These are phyloP conservation scores for Dryobota labecula DNA, from an alignment of 2,888 invertebrate species.

Conservation along the genomic window DNA sequence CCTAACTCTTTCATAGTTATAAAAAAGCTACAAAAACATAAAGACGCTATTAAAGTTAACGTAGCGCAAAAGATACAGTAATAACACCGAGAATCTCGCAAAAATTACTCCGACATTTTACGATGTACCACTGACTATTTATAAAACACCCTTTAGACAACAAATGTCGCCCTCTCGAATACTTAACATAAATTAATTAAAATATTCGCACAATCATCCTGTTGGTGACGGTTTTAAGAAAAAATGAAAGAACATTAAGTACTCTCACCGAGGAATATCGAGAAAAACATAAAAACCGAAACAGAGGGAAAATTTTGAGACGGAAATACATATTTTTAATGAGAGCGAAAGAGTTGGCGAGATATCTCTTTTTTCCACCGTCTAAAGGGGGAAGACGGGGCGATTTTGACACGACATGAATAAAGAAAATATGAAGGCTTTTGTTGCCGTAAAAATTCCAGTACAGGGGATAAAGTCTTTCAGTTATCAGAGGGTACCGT, in stretches of 20 bases:
- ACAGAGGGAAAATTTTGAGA: conserved; percentile 81
- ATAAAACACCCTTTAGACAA: conserved; percentile 80
- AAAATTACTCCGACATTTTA: conserved; percentile 78
- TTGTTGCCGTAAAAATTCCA: conserved; percentile 90
- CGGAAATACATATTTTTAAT: conserved; percentile 76
- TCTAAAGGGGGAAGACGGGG: conserved; percentile 80
- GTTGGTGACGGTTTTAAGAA: conserved; percentile 82
- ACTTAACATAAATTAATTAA: conserved; percentile 90
- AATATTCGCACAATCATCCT: conserved; percentile 86
- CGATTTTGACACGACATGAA: conserved; percentile 89
- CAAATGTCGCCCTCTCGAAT: conserved; percentile 75
- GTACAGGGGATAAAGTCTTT: conserved; percentile 90
- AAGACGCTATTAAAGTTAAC: conserved; percentile 79
- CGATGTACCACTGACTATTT: conserved; percentile 72
- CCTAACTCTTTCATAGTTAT: conserved; percentile 72
- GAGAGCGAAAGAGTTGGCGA: conserved; percentile 86
- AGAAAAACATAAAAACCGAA: conserved; percentile 87
- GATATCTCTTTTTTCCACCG: conserved; percentile 83
- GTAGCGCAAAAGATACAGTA: conserved; percentile 79
- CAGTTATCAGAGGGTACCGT: conserved; percentile 87
- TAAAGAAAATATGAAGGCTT: conserved; percentile 90
- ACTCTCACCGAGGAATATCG: conserved; percentile 80
- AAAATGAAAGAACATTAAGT: conserved; percentile 78
- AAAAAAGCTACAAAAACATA: conserved; percentile 71
- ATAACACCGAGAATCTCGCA: conserved; percentile 75